Evolutionary conservation across 2,888 invertebrate genomes (phyloP).

Genomic region (Cerastis rubricosa): DNA sequence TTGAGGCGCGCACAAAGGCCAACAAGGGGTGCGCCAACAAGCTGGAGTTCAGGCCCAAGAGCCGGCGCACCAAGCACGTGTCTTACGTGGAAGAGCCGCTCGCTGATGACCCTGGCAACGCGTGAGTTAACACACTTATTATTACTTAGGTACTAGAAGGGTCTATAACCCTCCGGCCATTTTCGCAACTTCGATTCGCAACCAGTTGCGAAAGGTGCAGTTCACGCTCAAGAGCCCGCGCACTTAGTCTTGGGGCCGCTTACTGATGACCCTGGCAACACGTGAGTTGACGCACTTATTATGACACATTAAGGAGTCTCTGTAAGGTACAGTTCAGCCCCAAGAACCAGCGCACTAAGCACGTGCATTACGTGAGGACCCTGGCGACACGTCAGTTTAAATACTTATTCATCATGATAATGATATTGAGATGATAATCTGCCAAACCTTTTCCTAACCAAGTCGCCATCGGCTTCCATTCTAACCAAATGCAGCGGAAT

Average conservation of each 20-base stretch:
- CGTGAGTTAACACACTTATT: conserved; percentile 75
- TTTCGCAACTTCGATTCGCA: too few relatives aligned
- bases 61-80: conserved; percentile 92
- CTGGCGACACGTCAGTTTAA: neutral
- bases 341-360: neutral
- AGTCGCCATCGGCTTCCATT: neutral
- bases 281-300: conserved; percentile 75
- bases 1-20: conserved; percentile 97
- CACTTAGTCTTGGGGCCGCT: conserved; percentile 88
- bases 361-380: too few relatives aligned
- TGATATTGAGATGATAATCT: too few relatives aligned
- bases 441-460: neutral
- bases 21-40: conserved; percentile 97
- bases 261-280: conserved; percentile 80
- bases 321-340: neutral
- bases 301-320: neutral
- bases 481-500: neutral
- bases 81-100: conserved; percentile 83
- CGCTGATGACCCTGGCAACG: conserved; percentile 80
- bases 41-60: conserved; percentile 94
- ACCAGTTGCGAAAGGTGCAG: too few relatives aligned
- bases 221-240: conserved; percentile 93
- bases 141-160: neutral
- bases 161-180: too few relatives aligned
- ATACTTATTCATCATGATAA: neutral